A percentile compares a stretch with the other conserved stretches of the same genome.
Conservation (phyloP, 2,888 invertebrate genomes). For the Bellardia bayeri region DNA sequence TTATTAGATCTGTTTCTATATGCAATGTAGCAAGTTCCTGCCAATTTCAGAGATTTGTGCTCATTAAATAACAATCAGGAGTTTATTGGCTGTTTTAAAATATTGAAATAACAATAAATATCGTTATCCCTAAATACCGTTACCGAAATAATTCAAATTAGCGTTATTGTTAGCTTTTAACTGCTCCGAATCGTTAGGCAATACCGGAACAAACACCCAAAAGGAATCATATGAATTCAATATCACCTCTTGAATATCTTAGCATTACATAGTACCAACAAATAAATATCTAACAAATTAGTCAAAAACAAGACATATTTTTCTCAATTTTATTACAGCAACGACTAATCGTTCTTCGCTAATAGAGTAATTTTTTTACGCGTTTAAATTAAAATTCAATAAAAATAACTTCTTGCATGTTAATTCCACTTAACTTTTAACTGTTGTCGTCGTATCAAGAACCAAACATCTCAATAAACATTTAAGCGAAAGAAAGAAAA, state of each 20-base stretch:
- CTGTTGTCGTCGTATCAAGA: conserved; percentile 62
- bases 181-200: no score
- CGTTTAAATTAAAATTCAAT: conserved; percentile 62
- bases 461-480: conserved; percentile 65
- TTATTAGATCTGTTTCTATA: no score
- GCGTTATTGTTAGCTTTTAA: no score
- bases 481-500: conserved; percentile 15
- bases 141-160: no score
- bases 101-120: no score
- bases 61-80: no score
- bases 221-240: no score
- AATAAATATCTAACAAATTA: conserved; percentile 32
- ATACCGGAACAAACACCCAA: no score
- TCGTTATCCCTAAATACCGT: no score
- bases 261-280: background rate
- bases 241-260: background rate
- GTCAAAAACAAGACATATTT: conserved; percentile 22
- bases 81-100: no score
- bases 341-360: conserved; percentile 29
- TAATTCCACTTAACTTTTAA: conserved; percentile 63
- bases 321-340: conserved; percentile 1
- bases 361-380: conserved; percentile 56
- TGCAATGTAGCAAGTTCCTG: no score
- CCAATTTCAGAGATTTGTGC: no score
- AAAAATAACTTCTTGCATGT: conserved; percentile 68